Evolutionary conservation across 2,797 vertebrate genomes (phyloP), one percentile per base, ranked within the genome.

Genomic region (Darevskia mixta): DNA sequence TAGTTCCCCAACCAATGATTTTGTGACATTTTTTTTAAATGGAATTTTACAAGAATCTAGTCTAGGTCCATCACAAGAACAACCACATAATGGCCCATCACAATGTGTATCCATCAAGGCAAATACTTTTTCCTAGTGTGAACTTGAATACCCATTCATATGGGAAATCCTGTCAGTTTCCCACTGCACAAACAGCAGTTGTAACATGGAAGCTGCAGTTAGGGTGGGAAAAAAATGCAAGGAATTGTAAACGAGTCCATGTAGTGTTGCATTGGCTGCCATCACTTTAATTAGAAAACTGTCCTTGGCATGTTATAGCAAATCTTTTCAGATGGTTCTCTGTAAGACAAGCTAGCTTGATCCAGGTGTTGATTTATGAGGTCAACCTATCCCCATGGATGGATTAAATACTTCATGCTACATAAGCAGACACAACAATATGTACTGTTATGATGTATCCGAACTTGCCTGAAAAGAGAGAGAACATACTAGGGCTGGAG

Each of bases 251-350:
- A 66, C 67, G n/a, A 83, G 83, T 79, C 45, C 43, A 67, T 67
- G 32, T 43, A 55, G 67, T 80, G 0, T 82, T 82, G 13, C 61
- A 41, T 29, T 7, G 43, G 8, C 5, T 10, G 41, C n/a, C 1
- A 8, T 23, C 18, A 45, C 79, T 87, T 27, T 49, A 71, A 0
- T 6, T 58, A 89, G 84, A 58, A 15, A 7, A 27, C 61, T 0
- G 78, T 35, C 49, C 18, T 90, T 32, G 4, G 6, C 23, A 71
- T 69, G 32, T 61, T 76, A 41, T 8, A 76, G n/a, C 61, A 71
- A 87, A 85, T 85, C 32, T 5, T 77, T 87, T 76, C 43, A 82
- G 78, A 72, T 81, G 11, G 61, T 45, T 78, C 49, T 77, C 71
- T 61, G 25, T 45, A 1, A 82, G 89, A 10, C 18, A 81, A 88